Evolutionary conservation across 2,797 vertebrate species (phyloP).

Genomic region (Hylomyscus alleni): DNA sequence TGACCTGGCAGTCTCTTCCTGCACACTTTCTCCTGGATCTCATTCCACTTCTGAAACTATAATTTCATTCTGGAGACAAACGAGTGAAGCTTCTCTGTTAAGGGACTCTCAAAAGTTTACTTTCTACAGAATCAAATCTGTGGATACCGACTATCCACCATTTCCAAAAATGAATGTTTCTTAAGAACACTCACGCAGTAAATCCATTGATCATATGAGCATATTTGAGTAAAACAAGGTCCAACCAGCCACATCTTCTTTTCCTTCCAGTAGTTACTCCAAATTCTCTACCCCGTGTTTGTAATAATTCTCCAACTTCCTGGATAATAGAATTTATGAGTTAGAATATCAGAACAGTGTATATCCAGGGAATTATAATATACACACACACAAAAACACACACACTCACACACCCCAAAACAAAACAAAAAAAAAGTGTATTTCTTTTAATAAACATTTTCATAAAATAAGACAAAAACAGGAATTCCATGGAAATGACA

Average conservation of each 20-base stretch:
- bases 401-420: not conserved
- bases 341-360: constrained; percentile 23
- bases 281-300: constrained; percentile 95
- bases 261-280: constrained; percentile 98
- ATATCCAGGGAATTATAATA: not conserved
- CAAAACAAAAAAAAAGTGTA: no score
- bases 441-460: constrained; percentile 4
- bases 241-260: constrained; percentile 98
- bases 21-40: not conserved
- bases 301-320: constrained; percentile 96
- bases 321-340: constrained; percentile 81
- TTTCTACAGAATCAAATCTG: constrained; percentile 63
- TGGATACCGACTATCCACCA: not conserved
- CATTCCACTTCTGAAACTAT: constrained; percentile 19
- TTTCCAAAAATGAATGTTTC: constrained; percentile 39
- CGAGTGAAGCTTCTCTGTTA: not conserved
- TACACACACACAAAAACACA: not conserved
- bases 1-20: not conserved
- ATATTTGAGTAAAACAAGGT: constrained; percentile 97
- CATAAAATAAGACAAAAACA: constrained; percentile 26
- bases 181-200: constrained; percentile 94
- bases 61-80: constrained; percentile 13
- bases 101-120: constrained; percentile 15
- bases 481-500: not conserved
- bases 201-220: constrained; percentile 99